Base-by-base conservation (phyloP, 2,888 invertebrate genomes). In the Steinernema carpocapsae region DNA sequence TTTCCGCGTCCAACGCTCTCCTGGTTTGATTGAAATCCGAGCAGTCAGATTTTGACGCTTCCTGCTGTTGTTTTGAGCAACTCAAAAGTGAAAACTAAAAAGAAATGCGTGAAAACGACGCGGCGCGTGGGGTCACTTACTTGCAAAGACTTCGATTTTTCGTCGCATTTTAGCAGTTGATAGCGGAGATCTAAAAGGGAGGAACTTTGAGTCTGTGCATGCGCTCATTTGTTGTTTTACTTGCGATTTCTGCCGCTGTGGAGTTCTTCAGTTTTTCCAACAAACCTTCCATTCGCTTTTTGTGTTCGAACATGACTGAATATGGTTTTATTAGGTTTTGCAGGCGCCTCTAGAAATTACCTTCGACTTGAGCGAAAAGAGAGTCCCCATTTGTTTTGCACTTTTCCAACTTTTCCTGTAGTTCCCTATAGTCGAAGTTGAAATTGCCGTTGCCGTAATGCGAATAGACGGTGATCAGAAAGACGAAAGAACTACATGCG, bases 241-340 rank as follows among this genome's bases (percentile, higher is more conserved):
- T 37, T 37, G 37, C 3, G 10, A 37, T 37, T 10, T 37, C 37
- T 6, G 10, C 37, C 10, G 37, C 3, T 6, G 37, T 37, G 3
- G 37, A 37, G 37, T 37, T 64, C 64, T 32, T 64, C 64, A 32
- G 29, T 32, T 64, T 64, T 64, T 32, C 29, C 24, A 17, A 14
- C 29, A 17, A 64, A 19, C 14, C 32, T 43, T 74, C 76, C 37
- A 76, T 64, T 32, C 48, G 77, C 29, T 56, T 45, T 52, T 76
- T 76, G 72, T 76, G 43, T 26, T 43, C 51, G 32, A 77, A 51
- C 29, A 76, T 71, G 2, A 76, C 76, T 76, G 42, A 74, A 76
- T 73, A 26, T 6, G 71, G 6, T 37, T 4, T n/a, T 19, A 32
- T 56, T 4, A 7, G 42, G 32, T 32, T 29, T 26, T 1, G 22